Evolutionary conservation across 1,140 invertebrate species (phyloP).

Genomic region (Drosophila insularis): DNA sequence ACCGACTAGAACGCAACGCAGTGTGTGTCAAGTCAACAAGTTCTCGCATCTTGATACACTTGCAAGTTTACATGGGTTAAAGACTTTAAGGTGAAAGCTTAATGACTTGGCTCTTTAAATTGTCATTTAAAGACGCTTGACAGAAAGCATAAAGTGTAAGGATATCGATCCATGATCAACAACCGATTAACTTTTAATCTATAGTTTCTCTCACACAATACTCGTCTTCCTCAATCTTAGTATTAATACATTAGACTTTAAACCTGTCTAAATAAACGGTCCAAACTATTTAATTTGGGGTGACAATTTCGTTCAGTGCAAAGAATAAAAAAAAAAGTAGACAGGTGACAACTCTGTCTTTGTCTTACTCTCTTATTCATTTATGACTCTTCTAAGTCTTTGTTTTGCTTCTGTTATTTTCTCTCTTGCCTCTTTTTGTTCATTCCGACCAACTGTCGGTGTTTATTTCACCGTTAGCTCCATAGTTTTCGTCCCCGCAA

Average conservation of each 20-base stretch:
- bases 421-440: constrained; percentile 17
- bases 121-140: background rate
- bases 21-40: constrained; percentile 75
- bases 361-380: constrained; percentile 23
- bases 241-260: no score
- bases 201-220: no score
- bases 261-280: no score
- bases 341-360: constrained; percentile 61
- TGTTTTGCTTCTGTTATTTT: constrained; percentile 16
- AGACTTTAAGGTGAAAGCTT: background rate
- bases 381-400: constrained; percentile 23
- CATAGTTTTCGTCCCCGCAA: constrained; percentile 25
- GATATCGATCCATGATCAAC: no score
- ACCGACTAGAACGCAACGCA: constrained; percentile 22
- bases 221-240: no score
- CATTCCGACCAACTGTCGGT: constrained; percentile 51
- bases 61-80: background rate
- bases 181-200: no score
- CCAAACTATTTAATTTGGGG: background rate
- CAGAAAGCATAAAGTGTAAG: no score
- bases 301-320: background rate
- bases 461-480: constrained; percentile 57
- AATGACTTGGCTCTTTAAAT: background rate
- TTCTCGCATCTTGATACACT: constrained; percentile 48
- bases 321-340: constrained; percentile 9